Evolutionary conservation across 2,113 vertebrate genomes (phyloP), one percentile per base, ranked within the genome.

Genomic region (Eulacestoma nigropectus): DNA sequence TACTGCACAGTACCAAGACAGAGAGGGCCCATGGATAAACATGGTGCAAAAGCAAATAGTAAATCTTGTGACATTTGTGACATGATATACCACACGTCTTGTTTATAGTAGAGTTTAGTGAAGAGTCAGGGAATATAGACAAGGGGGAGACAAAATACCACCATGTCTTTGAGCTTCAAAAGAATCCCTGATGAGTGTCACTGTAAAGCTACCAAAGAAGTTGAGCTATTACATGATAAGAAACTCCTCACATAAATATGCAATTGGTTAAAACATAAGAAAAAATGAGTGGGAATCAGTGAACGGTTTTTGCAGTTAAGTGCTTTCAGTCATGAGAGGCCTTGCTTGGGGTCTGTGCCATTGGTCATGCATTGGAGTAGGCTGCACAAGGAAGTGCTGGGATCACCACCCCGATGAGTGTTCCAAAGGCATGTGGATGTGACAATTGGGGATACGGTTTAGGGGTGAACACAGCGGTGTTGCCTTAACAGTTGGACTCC

Each of bases 371-470:
- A 21, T 3, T 46, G 60, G 77, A 44, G 52, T 14, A 25, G 60
- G 60, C 27, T 67, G 52, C 10, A 30, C 13, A 17, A 29, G 44
- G 53, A 67, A 65, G 2, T 30, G 46, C 23, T 46, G 53, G 29
- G 23, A 30, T 52, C 37, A 59, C 16, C 37, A 30, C 11, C 23
- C 42, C n/a, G 49, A 3, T 20, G n/a, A 22, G 7, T n/a, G 8
- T 18, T 60, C 53, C 78, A 53, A 60, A 68, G 46, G 13, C 16
- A 5, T 1, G 7, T 47, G 53, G 16, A 46, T n/a, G 46, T 67
- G 52, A 57, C 39, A 21, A 3, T 0, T 26, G 46, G 33, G 13
- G 33, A 12, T 10, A 15, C 1, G 1, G 13, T 39, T 74, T 18
- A 64, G 32, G 22, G 27, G 7, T 50, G 17, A 42, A 29, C 32